Conservation (phyloP, 2,888 invertebrate genomes). For the Noctua janthe region DNA sequence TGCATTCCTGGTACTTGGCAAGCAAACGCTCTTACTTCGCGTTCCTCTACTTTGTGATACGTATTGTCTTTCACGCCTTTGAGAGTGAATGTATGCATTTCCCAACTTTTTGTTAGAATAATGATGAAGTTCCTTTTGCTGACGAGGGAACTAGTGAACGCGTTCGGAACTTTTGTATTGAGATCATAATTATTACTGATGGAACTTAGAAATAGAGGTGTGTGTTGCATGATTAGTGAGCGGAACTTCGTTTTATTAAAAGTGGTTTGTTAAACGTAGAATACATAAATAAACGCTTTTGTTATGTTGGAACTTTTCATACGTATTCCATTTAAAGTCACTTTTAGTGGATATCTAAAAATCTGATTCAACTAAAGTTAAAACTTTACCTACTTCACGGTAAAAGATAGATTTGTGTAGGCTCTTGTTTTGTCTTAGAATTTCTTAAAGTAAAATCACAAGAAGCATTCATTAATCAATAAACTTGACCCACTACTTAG, state of each 20-base stretch:
- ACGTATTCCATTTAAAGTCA: neutral
- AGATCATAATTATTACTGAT: slow-evolving; percentile 17
- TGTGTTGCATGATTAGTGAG: neutral
- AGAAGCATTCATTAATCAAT: slow-evolving; percentile 4
- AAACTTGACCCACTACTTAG: neutral
- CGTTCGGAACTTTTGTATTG: slow-evolving; percentile 27
- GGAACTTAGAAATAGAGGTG: neutral
- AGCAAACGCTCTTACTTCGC: slow-evolving; percentile 86
- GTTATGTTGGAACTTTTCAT: neutral
- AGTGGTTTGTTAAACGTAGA: neutral
- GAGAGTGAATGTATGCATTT: slow-evolving; percentile 82
- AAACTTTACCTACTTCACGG: no score
- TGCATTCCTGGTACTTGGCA: slow-evolving; percentile 86
- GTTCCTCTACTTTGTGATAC: slow-evolving; percentile 83
- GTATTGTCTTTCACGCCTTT: slow-evolving; percentile 85
- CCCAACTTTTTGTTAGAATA: slow-evolving; percentile 75
- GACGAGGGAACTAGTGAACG: slow-evolving; percentile 12
- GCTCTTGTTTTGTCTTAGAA: neutral
- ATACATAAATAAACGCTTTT: neutral
- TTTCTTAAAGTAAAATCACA: neutral
- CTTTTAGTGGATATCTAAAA: neutral
- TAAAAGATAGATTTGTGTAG: neutral
- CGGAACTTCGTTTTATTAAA: neutral
- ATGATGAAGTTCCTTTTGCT: slow-evolving; percentile 55
- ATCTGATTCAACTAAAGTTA: neutral